Conservation (phyloP, 1,140 invertebrate species). For the Drosophila rufa region DNA sequence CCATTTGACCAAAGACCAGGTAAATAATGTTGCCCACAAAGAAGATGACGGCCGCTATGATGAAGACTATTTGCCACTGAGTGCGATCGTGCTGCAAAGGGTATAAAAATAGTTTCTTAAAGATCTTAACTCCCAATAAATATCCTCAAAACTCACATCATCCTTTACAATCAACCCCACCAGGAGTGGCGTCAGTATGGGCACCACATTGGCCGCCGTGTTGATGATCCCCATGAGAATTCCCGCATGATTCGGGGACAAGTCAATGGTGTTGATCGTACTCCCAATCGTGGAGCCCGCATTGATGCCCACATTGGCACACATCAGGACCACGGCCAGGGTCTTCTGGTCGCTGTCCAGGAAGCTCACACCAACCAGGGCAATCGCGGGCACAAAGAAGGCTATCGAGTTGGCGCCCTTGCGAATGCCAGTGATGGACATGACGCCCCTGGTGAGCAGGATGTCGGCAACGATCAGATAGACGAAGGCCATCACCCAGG, state of each 20-base stretch:
- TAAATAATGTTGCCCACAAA: slow-evolving; percentile 89
- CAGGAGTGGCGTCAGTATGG: slow-evolving; percentile 89
- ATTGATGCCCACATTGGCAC: slow-evolving; percentile 91
- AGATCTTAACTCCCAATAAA: neutral
- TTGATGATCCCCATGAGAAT: slow-evolving; percentile 90
- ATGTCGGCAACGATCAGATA: slow-evolving; percentile 88
- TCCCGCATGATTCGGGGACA: slow-evolving; percentile 92
- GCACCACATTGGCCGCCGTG: slow-evolving; percentile 89
- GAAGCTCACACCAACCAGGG: slow-evolving; percentile 88
- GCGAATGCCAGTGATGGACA: slow-evolving; percentile 86
- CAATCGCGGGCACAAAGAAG: slow-evolving; percentile 87
- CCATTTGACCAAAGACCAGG: slow-evolving; percentile 88
- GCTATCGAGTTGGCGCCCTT: slow-evolving; percentile 89
- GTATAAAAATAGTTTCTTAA: slow-evolving; percentile 38
- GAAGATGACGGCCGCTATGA: slow-evolving; percentile 90
- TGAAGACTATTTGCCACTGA: slow-evolving; percentile 92
- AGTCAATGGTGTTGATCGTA: slow-evolving; percentile 90
- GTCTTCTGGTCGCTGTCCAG: slow-evolving; percentile 85
- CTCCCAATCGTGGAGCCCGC: slow-evolving; percentile 90
- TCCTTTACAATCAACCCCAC: slow-evolving; percentile 88
- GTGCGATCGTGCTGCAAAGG: slow-evolving; percentile 85
- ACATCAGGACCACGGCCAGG: slow-evolving; percentile 88
- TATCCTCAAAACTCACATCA: slow-evolving; percentile 87
- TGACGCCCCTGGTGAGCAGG: slow-evolving; percentile 86
- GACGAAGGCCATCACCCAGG: slow-evolving; percentile 89